Evolutionary conservation across 2,888 invertebrate species (phyloP).

Genomic region (Tiliacea aurago): DNA sequence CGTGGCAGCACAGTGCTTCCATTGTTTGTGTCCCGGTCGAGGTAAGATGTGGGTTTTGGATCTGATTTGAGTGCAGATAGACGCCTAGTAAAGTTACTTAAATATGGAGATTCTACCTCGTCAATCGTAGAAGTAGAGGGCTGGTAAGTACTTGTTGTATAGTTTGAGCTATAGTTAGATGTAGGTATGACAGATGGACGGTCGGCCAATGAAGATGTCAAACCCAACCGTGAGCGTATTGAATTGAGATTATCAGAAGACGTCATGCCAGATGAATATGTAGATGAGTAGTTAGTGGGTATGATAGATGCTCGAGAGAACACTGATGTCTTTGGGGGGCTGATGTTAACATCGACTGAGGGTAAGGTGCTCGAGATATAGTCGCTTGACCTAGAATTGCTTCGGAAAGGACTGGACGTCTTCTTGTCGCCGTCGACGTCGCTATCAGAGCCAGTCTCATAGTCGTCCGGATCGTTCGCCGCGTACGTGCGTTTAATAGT

Average conservation of each 20-base stretch:
- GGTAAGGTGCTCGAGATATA: slow-evolving; percentile 85
- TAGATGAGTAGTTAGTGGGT: slow-evolving; percentile 72
- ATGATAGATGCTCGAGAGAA: slow-evolving; percentile 85
- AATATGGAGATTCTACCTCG: slow-evolving; percentile 92
- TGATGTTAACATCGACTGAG: slow-evolving; percentile 77
- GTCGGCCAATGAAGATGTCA: slow-evolving; percentile 85
- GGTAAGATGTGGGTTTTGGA: slow-evolving; percentile 75
- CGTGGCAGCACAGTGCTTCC: slow-evolving; percentile 81
- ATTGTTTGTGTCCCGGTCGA: slow-evolving; percentile 84
- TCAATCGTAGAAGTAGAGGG: slow-evolving; percentile 84
- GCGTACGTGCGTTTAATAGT: slow-evolving; percentile 88
- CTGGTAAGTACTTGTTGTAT: slow-evolving; percentile 78
- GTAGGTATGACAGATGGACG: slow-evolving; percentile 73
- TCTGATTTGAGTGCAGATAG: slow-evolving; percentile 88
- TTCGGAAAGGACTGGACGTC: slow-evolving; percentile 80
- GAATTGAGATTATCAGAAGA: slow-evolving; percentile 90
- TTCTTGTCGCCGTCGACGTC: slow-evolving; percentile 91
- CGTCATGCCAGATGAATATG: slow-evolving; percentile 78
- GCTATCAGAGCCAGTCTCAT: slow-evolving; percentile 93
- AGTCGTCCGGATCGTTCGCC: slow-evolving; percentile 89
- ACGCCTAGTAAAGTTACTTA: slow-evolving; percentile 93
- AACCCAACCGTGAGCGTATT: slow-evolving; percentile 90
- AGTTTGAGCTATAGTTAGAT: slow-evolving; percentile 79
- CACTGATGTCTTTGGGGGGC: slow-evolving; percentile 81
- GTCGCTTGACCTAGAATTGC: slow-evolving; percentile 84